Evolutionary conservation across 2,888 invertebrate species (phyloP).

Genomic region (Leucophora obtusa): DNA sequence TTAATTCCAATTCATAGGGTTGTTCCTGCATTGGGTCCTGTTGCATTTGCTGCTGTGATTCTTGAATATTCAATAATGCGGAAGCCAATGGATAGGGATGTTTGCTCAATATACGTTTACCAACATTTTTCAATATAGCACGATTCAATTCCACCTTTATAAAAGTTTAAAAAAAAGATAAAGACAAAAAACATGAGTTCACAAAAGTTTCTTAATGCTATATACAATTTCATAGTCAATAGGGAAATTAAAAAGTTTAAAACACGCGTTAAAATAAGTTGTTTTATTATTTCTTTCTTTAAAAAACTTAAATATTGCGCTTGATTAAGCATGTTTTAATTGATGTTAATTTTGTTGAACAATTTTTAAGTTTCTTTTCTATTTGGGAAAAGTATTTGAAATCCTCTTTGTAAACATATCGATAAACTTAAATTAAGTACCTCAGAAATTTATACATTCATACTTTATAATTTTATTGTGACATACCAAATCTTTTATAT

Average conservation of each 20-base stretch:
- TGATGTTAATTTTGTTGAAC: background rate
- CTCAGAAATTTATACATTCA: too few relatives aligned
- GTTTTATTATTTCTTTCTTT: background rate
- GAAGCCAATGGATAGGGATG: constrained; percentile 64
- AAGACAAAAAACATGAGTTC: constrained; percentile 25
- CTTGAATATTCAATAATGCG: constrained; percentile 48
- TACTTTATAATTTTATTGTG: too few relatives aligned
- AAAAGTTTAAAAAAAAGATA: constrained; percentile 24
- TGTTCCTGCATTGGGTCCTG: constrained; percentile 57
- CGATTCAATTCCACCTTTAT: constrained; percentile 84
- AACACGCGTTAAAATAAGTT: background rate
- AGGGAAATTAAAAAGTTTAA: constrained; percentile 55
- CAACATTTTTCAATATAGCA: constrained; percentile 86
- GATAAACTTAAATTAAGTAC: background rate
- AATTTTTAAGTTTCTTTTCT: background rate
- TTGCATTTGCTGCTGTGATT: constrained; percentile 60
- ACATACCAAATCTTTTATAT: too few relatives aligned
- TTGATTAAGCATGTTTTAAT: constrained; percentile 16
- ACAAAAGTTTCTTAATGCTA: constrained; percentile 3
- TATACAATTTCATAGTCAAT: constrained; percentile 14
- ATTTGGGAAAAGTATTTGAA: background rate
- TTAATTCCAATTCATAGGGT: constrained; percentile 63
- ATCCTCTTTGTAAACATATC: background rate
- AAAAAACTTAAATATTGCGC: constrained; percentile 12
- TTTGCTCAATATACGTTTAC: constrained; percentile 81